phyloP scores from a whole-genome alignment of 2,888 invertebrate species.

The Ichneumoninae sp. region DNA sequence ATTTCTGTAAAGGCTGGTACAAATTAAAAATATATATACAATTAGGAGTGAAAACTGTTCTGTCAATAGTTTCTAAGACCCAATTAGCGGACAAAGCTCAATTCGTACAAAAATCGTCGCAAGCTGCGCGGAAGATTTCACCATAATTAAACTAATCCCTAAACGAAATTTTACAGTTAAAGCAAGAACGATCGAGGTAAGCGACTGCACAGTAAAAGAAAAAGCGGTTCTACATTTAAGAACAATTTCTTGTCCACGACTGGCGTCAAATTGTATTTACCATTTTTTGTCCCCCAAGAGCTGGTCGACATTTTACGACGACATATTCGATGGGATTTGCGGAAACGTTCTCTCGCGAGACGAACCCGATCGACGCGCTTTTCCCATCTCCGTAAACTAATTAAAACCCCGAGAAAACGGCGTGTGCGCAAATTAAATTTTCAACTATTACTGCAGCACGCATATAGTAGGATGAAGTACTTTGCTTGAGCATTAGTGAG shows the following conservation, averaged over 20 bases:
- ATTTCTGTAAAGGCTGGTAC: not conserved
- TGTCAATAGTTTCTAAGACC: too few relatives aligned
- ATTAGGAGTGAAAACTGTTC: too few relatives aligned
- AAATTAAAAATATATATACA: not conserved
- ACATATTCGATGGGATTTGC: not conserved
- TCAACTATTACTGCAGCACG: not conserved
- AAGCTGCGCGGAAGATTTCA: not conserved
- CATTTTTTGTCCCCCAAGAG: not conserved
- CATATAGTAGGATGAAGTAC: slow-evolving; percentile 12
- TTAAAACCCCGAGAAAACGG: not conserved
- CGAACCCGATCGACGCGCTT: not conserved
- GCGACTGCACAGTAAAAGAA: not conserved
- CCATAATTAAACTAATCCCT: not conserved
- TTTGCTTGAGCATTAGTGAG: slow-evolving; percentile 8
- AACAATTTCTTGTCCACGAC: too few relatives aligned
- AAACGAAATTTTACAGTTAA: not conserved
- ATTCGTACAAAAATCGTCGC: not conserved
- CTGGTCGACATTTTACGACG: not conserved
- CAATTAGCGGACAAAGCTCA: too few relatives aligned
- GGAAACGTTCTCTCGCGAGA: not conserved
- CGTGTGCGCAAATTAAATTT: not conserved
- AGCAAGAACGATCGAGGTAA: not conserved
- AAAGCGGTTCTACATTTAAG: not conserved
- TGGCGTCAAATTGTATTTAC: too few relatives aligned
- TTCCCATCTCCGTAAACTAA: not conserved